Conservation (phyloP, 1,140 invertebrate species). For the Lasaia peninsularis region DNA sequence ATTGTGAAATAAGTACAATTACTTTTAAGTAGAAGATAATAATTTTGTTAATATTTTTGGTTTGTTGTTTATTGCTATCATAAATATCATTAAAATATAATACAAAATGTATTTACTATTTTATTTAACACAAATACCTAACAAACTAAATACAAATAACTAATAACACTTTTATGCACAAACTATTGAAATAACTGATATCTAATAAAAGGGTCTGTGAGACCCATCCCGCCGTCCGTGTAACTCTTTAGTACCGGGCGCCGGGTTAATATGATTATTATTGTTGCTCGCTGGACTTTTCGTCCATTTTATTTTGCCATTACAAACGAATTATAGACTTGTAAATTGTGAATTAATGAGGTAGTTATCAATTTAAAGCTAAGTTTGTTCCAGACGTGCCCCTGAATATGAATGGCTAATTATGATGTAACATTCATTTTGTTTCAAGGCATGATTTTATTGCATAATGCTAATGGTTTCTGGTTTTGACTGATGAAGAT, state of each 20-base stretch:
- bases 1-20: conserved; percentile 14
- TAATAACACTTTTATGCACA: neutral
- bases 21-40: conserved; percentile 18
- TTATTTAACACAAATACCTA: conserved; percentile 17
- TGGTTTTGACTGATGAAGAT: too few relatives aligned
- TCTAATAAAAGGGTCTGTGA: conserved; percentile 2
- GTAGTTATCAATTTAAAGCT: too few relatives aligned
- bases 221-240: conserved; percentile 1
- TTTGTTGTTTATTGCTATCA: conserved; percentile 5
- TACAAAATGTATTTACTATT: conserved; percentile 15
- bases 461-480: too few relatives aligned
- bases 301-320: too few relatives aligned
- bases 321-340: too few relatives aligned
- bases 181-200: conserved; percentile 1
- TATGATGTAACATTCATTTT: too few relatives aligned
- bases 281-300: too few relatives aligned
- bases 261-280: conserved; percentile 14
- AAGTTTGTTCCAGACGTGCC: too few relatives aligned
- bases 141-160: conserved; percentile 15
- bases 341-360: too few relatives aligned
- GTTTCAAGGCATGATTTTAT: too few relatives aligned
- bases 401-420: too few relatives aligned
- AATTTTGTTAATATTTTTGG: conserved; percentile 10
- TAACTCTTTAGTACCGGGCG: neutral
- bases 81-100: conserved; percentile 17